Percentiles rank a stretch among this genome's conserved stretches.
phyloP scores from a whole-genome alignment of 2,888 invertebrate species.

The Tortrix viridana region DNA sequence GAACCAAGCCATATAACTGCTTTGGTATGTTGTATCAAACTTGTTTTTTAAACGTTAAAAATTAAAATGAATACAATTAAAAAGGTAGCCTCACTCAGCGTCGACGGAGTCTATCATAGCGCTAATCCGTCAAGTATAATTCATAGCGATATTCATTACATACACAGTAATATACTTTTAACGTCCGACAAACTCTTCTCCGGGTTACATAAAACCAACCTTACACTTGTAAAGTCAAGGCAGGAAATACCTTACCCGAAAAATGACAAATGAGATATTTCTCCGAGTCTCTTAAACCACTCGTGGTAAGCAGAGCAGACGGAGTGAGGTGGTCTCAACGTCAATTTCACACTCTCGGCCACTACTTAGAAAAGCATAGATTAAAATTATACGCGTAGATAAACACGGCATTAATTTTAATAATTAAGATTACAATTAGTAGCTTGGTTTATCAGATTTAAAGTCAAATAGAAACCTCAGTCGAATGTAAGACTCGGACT shows the following conservation, averaged over 20 bases:
- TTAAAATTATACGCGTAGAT: constrained; percentile 8
- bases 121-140: constrained; percentile 34
- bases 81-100: constrained; percentile 22
- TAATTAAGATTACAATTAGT: neutral
- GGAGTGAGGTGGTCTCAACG: constrained; percentile 43
- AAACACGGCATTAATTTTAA: constrained; percentile 3
- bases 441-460: neutral
- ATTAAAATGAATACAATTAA: constrained; percentile 14
- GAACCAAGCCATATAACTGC: too few species aligned
- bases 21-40: neutral
- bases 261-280: neutral
- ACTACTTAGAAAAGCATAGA: constrained; percentile 33
- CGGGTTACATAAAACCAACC: neutral
- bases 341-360: constrained; percentile 43
- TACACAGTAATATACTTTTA: neutral
- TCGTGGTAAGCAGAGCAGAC: constrained; percentile 34
- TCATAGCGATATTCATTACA: constrained; percentile 29
- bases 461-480: too few species aligned
- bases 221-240: neutral
- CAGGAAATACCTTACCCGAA: neutral
- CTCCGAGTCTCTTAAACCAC: neutral
- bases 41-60: neutral
- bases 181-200: neutral
- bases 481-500: too few species aligned
- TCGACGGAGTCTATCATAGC: constrained; percentile 14